Base-by-base conservation (phyloP, 1,140 invertebrate species). In the Plodia interpunctella region DNA sequence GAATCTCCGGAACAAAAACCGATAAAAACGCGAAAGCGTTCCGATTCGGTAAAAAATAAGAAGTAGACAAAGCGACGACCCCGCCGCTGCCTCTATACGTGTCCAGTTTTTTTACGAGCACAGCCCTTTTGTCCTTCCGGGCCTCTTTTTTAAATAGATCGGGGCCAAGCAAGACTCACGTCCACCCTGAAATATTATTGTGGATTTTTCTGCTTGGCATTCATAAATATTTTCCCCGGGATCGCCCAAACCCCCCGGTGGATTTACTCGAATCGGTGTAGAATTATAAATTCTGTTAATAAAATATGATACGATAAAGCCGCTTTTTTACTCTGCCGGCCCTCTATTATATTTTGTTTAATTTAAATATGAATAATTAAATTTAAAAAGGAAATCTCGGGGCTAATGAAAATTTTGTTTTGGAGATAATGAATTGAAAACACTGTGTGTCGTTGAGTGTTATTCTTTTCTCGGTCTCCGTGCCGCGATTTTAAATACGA, bases 331-430 rank as follows among this genome's bases (percentile, higher is more conserved):
- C 73, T 63, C 70, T 32, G 58, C 65, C 67, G 69, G 81, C 82
- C 83, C 86, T 87, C 83, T 87, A 86, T 87, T 86, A 87, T 88
- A 87, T 88, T 87, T 86, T 88, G 84, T 89, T 89, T 89, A 87
- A 89, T 89, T 89, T 89, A 87, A 87, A 87, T 87, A 87, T 89
- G 83, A 87, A 89, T 89, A 87, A 87, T 87, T 89, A 87, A 89
- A 81, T 84, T 84, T 81, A 85, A 87, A 87, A 87, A 87, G 78
- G 83, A 89, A 87, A 86, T 87, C 84, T 87, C 75, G 73, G 74
- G 83, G 78, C 78, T 87, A 87, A 89, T 87, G 84, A 85, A 89
- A 86, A 87, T 87, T 87, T 87, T 89, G 84, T 89, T 87, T 89
- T 87, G 72, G 81, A 87, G 87, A 87, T 89, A 89, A 89, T 89